Conservation (phyloP, 2,113 vertebrate genomes). For the Conger conger region DNA sequence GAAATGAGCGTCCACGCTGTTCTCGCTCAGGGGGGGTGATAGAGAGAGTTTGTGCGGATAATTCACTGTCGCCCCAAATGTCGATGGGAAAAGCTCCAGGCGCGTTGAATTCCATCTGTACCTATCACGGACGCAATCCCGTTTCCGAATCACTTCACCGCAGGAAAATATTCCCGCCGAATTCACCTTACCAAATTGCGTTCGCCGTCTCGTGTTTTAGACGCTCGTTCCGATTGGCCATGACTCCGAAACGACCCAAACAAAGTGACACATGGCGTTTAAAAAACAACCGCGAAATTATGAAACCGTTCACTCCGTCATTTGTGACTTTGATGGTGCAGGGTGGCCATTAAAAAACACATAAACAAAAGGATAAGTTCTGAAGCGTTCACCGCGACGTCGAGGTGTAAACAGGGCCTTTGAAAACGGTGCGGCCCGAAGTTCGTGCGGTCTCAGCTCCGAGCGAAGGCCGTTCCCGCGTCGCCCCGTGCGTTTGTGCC, state of each 20-base stretch:
- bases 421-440: not conserved
- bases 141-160: not conserved
- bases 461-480: not conserved
- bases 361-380: too few relatives aligned
- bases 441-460: not conserved
- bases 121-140: not conserved
- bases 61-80: not conserved
- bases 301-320: too few relatives aligned
- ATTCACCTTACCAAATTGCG: too few relatives aligned
- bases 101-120: not conserved
- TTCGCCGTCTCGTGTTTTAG: too few relatives aligned
- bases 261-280: too few relatives aligned
- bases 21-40: not conserved
- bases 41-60: not conserved
- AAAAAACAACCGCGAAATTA: too few relatives aligned
- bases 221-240: too few relatives aligned
- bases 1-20: not conserved
- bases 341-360: too few relatives aligned
- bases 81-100: not conserved
- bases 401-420: not conserved
- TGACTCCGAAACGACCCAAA: too few relatives aligned
- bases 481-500: conserved; percentile 11
- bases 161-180: too few relatives aligned
- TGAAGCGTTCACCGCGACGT: not conserved
- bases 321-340: too few relatives aligned